A percentile compares a stretch with the other conserved stretches of the same genome.
phyloP scores from a whole-genome alignment of 2,113 vertebrate genomes.

The Catharus bicknelli region DNA sequence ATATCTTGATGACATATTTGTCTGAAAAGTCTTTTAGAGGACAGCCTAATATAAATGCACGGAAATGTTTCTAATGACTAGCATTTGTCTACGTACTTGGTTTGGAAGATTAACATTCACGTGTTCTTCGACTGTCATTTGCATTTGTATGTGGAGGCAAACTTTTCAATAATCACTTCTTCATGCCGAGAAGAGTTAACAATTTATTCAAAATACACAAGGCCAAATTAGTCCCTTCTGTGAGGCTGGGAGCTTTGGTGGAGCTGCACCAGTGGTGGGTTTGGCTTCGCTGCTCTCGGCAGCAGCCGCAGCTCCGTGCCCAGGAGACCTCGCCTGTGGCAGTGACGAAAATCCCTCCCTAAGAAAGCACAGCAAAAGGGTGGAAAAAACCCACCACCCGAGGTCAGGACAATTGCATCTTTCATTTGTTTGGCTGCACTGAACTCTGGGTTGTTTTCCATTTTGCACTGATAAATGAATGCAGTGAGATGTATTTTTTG shows the following conservation, averaged over 20 bases:
- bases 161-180: slow-evolving; percentile 85
- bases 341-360: not conserved
- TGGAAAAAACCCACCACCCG: not conserved
- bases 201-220: slow-evolving; percentile 77
- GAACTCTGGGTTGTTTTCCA: not conserved
- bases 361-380: not conserved
- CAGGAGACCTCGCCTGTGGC: slow-evolving; percentile 13
- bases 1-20: slow-evolving; percentile 90
- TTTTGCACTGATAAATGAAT: not conserved
- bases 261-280: slow-evolving; percentile 35
- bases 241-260: slow-evolving; percentile 45
- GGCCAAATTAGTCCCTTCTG: slow-evolving; percentile 64
- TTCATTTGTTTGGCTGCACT: not conserved
- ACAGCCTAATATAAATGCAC: slow-evolving; percentile 88
- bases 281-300: not conserved
- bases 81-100: slow-evolving; percentile 84
- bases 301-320: not conserved
- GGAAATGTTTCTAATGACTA: slow-evolving; percentile 88
- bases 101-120: slow-evolving; percentile 84
- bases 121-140: slow-evolving; percentile 82
- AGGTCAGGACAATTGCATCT: slow-evolving; percentile 19
- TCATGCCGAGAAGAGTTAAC: slow-evolving; percentile 82
- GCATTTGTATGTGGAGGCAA: slow-evolving; percentile 85
- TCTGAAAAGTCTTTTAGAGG: slow-evolving; percentile 89
- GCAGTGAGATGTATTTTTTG: not conserved